phyloP scores from a whole-genome alignment of 53 echinoderm and acorn worm genomes.

The Mesocentrotus franciscanus region DNA sequence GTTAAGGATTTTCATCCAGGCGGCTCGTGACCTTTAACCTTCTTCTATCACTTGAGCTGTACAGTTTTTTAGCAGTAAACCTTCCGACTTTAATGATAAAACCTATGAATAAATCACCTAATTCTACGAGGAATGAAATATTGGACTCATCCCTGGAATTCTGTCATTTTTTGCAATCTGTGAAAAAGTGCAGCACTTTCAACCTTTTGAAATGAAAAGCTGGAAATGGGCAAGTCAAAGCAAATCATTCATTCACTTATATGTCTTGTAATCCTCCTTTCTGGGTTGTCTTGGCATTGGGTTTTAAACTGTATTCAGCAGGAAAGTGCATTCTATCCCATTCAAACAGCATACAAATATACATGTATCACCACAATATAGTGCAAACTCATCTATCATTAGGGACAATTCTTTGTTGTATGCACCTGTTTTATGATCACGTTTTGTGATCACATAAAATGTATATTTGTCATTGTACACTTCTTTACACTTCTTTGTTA shows the following conservation, averaged over 20 bases:
- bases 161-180: background rate
- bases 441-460: too few relatives aligned
- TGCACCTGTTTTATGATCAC: too few relatives aligned
- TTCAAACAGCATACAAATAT: background rate
- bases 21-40: background rate
- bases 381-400: constrained; percentile 5
- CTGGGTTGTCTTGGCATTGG: background rate
- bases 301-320: background rate
- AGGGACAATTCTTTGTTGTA: background rate
- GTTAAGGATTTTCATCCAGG: too few relatives aligned
- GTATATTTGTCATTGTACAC: too few relatives aligned
- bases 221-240: background rate
- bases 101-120: background rate
- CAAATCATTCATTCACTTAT: background rate
- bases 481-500: too few relatives aligned
- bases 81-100: constrained; percentile 4
- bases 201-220: background rate
- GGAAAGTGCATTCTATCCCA: constrained; percentile 29
- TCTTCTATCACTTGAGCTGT: background rate
- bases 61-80: background rate
- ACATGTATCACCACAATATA: background rate
- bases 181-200: background rate
- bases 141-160: background rate
- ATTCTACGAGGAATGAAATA: background rate
- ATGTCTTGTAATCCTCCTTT: background rate